Conservation (phyloP, 2,797 vertebrate species). For the Eulemur rubriventer region DNA sequence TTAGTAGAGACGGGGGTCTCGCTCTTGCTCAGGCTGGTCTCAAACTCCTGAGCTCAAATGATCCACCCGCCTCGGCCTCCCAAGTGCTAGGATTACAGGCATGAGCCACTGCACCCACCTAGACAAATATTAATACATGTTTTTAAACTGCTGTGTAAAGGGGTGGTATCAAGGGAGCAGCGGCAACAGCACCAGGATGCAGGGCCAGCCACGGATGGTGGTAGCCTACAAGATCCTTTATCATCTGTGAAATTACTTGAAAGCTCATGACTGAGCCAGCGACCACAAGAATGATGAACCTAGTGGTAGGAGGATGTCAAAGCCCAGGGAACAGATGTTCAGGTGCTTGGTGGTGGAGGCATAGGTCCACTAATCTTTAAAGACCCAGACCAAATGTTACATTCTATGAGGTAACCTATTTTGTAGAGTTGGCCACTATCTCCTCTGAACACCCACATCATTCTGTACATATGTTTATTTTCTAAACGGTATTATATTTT, state of each 20-base stretch:
- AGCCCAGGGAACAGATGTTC: neutral
- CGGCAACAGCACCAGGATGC: neutral
- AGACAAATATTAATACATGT: too few relatives aligned
- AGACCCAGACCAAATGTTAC: neutral
- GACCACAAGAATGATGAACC: neutral
- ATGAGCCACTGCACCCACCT: too few relatives aligned
- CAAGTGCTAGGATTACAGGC: too few relatives aligned
- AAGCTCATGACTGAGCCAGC: neutral
- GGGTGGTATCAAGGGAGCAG: accelerated
- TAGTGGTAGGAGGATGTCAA: neutral
- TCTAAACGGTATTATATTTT: neutral
- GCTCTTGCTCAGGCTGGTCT: too few relatives aligned
- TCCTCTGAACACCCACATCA: neutral
- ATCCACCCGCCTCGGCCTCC: too few relatives aligned
- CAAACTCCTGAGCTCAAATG: too few relatives aligned
- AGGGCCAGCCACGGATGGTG: neutral
- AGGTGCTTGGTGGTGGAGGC: neutral
- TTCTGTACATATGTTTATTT: neutral
- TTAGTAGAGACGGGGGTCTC: too few relatives aligned
- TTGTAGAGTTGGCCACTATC: neutral
- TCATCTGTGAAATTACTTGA: neutral
- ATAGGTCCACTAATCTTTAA: neutral
- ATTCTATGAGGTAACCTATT: neutral
- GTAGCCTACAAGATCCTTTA: neutral
- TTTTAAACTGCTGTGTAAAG: neutral